Percentiles rank a stretch among this genome's conserved stretches.
Evolutionary conservation across 2,113 vertebrate genomes (phyloP).

Genomic region (Phoxinus phoxinus): DNA sequence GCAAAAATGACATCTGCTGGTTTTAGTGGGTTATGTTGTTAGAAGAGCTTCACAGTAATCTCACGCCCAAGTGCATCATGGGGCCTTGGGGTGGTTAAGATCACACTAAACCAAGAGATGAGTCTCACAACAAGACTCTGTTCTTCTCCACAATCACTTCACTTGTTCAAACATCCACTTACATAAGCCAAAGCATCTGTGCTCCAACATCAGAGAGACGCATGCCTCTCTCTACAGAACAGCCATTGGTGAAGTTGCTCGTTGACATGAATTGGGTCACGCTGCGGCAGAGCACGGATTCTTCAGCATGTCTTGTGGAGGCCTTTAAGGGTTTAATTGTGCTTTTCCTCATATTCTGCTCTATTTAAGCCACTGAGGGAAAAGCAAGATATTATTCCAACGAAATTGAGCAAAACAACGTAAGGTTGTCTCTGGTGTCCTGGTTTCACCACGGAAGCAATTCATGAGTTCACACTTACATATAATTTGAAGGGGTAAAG

Average conservation of each 20-base stretch:
- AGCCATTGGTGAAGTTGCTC: slow-evolving; percentile 3
- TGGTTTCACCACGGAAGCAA: background rate
- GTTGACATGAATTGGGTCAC: background rate
- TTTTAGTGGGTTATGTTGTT: background rate
- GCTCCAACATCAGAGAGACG: background rate
- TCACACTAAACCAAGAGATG: slow-evolving; percentile 12
- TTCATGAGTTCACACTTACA: too few relatives aligned
- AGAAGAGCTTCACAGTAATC: background rate
- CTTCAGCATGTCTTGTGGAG: background rate
- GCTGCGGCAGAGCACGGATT: slow-evolving; percentile 1
- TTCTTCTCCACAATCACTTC: slow-evolving; percentile 29
- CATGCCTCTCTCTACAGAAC: background rate
- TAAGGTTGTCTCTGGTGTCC: background rate
- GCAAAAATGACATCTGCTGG: slow-evolving; percentile 10
- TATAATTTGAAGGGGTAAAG: too few relatives aligned
- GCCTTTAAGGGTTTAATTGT: background rate
- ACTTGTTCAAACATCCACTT: slow-evolving; percentile 22
- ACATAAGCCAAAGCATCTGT: slow-evolving; percentile 9
- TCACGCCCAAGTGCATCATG: slow-evolving; percentile 10
- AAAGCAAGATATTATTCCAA: background rate
- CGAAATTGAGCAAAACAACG: background rate
- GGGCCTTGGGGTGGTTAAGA: background rate
- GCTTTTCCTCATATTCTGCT: background rate
- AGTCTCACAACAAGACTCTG: slow-evolving; percentile 13
- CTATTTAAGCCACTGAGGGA: background rate